Evolutionary conservation across 2,113 vertebrate genomes (phyloP), one percentile per base, ranked within the genome.

Genomic region (Falcunculus frontatus): DNA sequence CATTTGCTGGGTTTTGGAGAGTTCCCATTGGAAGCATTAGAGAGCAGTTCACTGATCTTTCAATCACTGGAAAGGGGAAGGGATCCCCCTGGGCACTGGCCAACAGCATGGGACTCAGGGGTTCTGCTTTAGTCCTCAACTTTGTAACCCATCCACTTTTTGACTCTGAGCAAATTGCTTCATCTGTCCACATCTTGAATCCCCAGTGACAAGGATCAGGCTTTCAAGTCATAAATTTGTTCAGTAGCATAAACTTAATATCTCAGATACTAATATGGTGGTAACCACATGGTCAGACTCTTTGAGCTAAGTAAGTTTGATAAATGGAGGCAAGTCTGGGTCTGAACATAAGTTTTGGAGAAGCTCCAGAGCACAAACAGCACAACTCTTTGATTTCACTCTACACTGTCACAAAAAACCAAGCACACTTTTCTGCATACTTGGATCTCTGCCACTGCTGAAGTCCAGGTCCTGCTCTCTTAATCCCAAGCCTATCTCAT

Each of bases 201-300:
- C 68, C 64, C 77, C 39, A 92, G 11, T 19, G 60, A 94, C 89
- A 89, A 68, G 76, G 47, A 90, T 87, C 84, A 93, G 60, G 56
- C 89, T 96, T 95, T 94, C 93, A 90, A 95, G 47, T 94, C 77
- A 91, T 96, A 95, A 94, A 95, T 96, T 90, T 92, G 20, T 87
- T 90, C 73, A 42, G 62, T 82, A 88, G 80, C 84, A 73, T 97
- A 92, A 96, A 95, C 89, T 92, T 84, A 80, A 52, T 95, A 41
- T 82, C 56, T 89, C 35, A 89, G 77, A 95, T 84, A 77, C 30
- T 95, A 90, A 81, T 78, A 69, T 39, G 49, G 84, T 84, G 73
- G 76, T 89, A 92, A 80, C 77, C 86, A 90, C 68, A 56, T 44
- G 93, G 84, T 89, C 76, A 89, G 80, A 75, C 35, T 81, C 76